Evolutionary conservation across 1,140 invertebrate species (phyloP).

Genomic region (Spodoptera litura): DNA sequence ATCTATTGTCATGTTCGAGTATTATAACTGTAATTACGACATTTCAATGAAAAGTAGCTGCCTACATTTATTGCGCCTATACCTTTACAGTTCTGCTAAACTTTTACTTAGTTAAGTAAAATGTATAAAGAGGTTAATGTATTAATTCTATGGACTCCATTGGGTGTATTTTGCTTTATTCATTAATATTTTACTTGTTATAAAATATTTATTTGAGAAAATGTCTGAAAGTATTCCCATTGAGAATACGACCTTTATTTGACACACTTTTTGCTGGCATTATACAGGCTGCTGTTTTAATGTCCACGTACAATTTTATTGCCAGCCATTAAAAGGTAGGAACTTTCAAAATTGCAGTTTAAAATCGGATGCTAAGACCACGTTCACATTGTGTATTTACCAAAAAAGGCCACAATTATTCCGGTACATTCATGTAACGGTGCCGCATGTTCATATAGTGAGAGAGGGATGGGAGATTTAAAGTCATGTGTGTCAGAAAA

Average conservation of each 20-base stretch:
- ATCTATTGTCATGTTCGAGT: no score
- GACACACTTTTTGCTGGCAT: slow-evolving; percentile 11
- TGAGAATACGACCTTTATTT: neutral
- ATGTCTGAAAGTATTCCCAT: neutral
- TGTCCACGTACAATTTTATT: slow-evolving; percentile 33
- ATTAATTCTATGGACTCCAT: no score
- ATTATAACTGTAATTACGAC: no score
- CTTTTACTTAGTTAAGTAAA: no score
- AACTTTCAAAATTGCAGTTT: slow-evolving; percentile 44
- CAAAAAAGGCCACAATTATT: slow-evolving; percentile 60
- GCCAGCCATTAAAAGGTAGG: slow-evolving; percentile 39
- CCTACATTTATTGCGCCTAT: no score
- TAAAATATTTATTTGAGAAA: no score
- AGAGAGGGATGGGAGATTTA: slow-evolving; percentile 51
- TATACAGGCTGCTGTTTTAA: slow-evolving; percentile 5
- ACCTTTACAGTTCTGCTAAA: no score
- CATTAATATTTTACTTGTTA: no score
- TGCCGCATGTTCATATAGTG: slow-evolving; percentile 50
- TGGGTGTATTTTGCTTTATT: no score
- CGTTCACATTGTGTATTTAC: slow-evolving; percentile 32
- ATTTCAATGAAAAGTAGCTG: no score
- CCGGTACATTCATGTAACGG: slow-evolving; percentile 56
- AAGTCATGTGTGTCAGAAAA: slow-evolving; percentile 60
- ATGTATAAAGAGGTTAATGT: no score
- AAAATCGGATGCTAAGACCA: slow-evolving; percentile 41